Conservation (phyloP, 1,140 invertebrate genomes). For the Matsumurasca onukii region DNA sequence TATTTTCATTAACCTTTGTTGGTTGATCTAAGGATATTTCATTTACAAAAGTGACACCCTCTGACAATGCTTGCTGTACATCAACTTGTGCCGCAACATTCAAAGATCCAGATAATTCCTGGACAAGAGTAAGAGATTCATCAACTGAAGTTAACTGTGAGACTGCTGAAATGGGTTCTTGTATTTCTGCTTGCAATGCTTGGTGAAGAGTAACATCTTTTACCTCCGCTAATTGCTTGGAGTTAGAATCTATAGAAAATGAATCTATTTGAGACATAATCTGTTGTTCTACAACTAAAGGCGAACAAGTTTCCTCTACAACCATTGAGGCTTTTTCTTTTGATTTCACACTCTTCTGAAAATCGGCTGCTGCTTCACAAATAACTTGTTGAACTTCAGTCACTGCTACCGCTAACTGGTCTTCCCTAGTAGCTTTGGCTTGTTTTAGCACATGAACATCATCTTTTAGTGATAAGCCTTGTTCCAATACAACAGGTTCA, state of each 20-base stretch:
- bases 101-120: not conserved
- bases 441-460: not conserved
- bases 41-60: too few species aligned
- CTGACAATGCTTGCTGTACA: not conserved
- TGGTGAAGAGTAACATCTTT: slow-evolving; percentile 2
- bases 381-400: not conserved
- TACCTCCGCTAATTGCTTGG: not conserved
- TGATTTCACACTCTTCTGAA: not conserved
- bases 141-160: too few species aligned
- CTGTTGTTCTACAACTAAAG: not conserved
- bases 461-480: not conserved
- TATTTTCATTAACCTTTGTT: too few species aligned
- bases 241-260: not conserved
- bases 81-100: slow-evolving; percentile 8
- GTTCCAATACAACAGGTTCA: slow-evolving; percentile 31
- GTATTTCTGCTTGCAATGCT: not conserved
- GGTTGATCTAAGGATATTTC: too few species aligned
- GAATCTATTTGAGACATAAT: not conserved
- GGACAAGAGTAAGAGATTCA: too few species aligned
- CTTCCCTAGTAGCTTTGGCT: not conserved
- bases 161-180: too few species aligned
- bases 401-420: not conserved
- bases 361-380: not conserved
- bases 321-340: not conserved
- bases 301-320: not conserved